phyloP scores from a whole-genome alignment of 1,140 invertebrate genomes.

The Diorhabda elongata region DNA sequence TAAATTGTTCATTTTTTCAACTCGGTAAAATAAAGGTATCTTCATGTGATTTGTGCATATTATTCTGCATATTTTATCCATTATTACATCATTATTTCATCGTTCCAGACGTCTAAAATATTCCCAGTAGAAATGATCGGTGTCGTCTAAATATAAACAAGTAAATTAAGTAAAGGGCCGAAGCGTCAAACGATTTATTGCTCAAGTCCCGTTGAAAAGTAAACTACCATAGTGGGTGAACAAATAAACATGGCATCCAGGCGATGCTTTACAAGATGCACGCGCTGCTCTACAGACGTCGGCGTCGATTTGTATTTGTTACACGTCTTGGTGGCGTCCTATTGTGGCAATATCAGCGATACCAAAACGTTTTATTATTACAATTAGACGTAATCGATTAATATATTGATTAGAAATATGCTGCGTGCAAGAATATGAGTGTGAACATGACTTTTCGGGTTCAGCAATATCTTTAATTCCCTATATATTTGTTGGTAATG shows the following conservation, averaged over 20 bases:
- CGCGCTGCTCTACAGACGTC: conserved; percentile 13
- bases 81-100: too few relatives aligned
- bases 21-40: too few relatives aligned
- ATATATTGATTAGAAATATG: too few relatives aligned
- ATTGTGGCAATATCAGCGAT: conserved; percentile 29
- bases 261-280: conserved; percentile 27
- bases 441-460: too few relatives aligned
- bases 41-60: too few relatives aligned
- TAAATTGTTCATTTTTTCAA: too few relatives aligned
- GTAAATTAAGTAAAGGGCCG: conserved; percentile 4
- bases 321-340: conserved; percentile 23
- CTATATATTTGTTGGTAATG: too few relatives aligned
- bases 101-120: not conserved
- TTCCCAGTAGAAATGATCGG: not conserved
- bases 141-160: conserved; percentile 2
- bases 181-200: conserved; percentile 32
- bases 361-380: conserved; percentile 6
- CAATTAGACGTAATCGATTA: too few relatives aligned
- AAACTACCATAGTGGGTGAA: conserved; percentile 29
- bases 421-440: too few relatives aligned
- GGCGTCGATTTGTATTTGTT: conserved; percentile 28
- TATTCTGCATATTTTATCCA: too few relatives aligned
- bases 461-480: too few relatives aligned
- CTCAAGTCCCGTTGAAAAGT: conserved; percentile 30
- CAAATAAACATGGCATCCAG: conserved; percentile 28